These are phyloP conservation scores for Drosophila kanapiae DNA, from an alignment of 1,140 invertebrate genomes.

Conservation along the genomic window DNA sequence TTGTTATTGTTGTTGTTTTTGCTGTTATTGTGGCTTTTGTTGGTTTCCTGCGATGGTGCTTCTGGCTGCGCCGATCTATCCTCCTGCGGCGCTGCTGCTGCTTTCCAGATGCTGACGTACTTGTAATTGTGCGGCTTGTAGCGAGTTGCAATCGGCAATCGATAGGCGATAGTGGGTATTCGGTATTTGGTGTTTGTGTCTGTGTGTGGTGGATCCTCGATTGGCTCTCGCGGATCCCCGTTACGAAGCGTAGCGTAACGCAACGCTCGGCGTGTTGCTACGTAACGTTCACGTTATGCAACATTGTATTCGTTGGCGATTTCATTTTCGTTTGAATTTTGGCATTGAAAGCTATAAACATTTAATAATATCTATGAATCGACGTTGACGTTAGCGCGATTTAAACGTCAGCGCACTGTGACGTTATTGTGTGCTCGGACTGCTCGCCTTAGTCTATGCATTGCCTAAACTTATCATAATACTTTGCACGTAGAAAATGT, in stretches of 20 bases:
- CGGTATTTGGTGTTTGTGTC: conserved; percentile 19
- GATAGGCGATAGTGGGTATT: conserved; percentile 4
- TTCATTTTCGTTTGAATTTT: conserved; percentile 83
- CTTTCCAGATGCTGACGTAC: conserved; percentile 30
- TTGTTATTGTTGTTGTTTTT: conserved; percentile 8
- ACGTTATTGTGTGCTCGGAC: conserved; percentile 35
- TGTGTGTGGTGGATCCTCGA: conserved; percentile 25
- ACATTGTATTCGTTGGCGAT: conserved; percentile 79
- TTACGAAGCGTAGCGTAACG: conserved; percentile 67
- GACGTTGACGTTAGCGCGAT: conserved; percentile 60
- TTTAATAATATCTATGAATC: conserved; percentile 76
- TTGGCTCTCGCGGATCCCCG: conserved; percentile 34
- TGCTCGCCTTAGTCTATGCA: conserved; percentile 61
- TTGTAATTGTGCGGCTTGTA: conserved; percentile 29
- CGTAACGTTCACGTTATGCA: conserved; percentile 70
- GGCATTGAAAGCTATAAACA: conserved; percentile 79
- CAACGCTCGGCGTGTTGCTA: conserved; percentile 54
- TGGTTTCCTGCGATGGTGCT: conserved; percentile 68
- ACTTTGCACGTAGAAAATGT: conserved; percentile 66
- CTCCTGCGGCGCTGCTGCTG: conserved; percentile 37
- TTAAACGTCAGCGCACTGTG: conserved; percentile 65
- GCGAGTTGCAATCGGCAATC: conserved; percentile 2
- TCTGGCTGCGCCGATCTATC: conserved; percentile 44
- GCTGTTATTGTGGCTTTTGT: conserved; percentile 10
- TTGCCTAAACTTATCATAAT: conserved; percentile 40